Evolutionary conservation across 2,888 invertebrate genomes (phyloP).

Genomic region (Acronicta aceris): DNA sequence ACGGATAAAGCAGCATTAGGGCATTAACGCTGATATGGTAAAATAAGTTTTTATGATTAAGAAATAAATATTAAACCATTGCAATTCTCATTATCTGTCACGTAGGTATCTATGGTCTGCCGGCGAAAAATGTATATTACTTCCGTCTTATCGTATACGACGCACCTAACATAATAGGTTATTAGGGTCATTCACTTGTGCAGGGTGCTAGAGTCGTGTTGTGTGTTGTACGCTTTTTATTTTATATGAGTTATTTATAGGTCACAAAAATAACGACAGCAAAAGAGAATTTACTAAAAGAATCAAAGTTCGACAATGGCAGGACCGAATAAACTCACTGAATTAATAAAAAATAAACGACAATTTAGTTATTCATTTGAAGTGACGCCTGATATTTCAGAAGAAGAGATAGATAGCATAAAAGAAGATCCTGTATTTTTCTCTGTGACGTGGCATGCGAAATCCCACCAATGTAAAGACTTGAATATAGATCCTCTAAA

Average conservation of each 20-base stretch:
- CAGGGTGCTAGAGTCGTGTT: constrained; percentile 9
- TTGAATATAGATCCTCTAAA: constrained; percentile 78
- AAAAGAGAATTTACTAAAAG: constrained; percentile 22
- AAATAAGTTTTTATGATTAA: neutral
- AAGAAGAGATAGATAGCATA: constrained; percentile 66
- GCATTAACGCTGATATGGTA: neutral
- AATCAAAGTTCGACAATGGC: constrained; percentile 30
- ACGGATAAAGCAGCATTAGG: too few species aligned
- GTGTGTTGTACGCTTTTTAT: constrained; percentile 2
- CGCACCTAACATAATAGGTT: constrained; percentile 16
- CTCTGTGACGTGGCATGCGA: constrained; percentile 84
- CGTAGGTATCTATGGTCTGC: constrained; percentile 4
- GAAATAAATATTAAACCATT: neutral
- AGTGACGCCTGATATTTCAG: constrained; percentile 74
- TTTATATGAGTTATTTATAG: constrained; percentile 12
- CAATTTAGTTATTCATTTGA: constrained; percentile 77
- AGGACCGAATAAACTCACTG: constrained; percentile 64
- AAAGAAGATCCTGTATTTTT: constrained; percentile 73
- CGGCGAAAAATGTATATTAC: constrained; percentile 15
- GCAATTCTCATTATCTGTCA: constrained; percentile 16
- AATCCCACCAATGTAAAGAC: constrained; percentile 69
- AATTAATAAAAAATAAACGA: constrained; percentile 64
- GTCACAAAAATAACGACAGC: constrained; percentile 7
- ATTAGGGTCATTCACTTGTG: constrained; percentile 32
- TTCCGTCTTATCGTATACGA: constrained; percentile 24